Base-by-base conservation (phyloP, 2,888 invertebrate species). In the Parnassius orleans region DNA sequence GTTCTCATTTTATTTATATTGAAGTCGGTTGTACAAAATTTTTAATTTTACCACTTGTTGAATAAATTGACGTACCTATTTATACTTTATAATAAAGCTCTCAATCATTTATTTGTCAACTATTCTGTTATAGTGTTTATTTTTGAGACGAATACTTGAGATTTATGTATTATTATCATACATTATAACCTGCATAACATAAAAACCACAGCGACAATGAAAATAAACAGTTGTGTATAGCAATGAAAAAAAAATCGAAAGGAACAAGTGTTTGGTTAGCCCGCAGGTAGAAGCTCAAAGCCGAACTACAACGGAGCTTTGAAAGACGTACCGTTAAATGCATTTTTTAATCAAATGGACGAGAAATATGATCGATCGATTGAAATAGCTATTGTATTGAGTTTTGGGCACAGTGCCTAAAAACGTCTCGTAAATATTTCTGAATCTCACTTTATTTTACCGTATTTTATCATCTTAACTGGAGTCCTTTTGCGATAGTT, bases 221-320 rank as follows among this genome's bases (percentile, higher is more conserved):
- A 53, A 15, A 41, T 53, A 50, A 54, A 53, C 47, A 43, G 60
- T 55, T 3, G 43, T 52, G 55, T 61, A 42, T 14, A 48, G 48
- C 74, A 79, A 69, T 81, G 83, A 81, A 75, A 71, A 72, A 68
- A 70, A 69, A 80, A 78, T 83, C 78, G 79, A 77, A 72, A 77
- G 72, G 75, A 76, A 81, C 83, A 86, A 87, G 87, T 89, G 88
- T 83, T 81, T 78, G 79, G 77, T 79, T 79, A 74, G 74, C 75
- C 69, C 68, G 70, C 66, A 75, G 80, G 75, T 64, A 64, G 51
- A 57, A 14, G 54, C 14, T 46, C 48, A 52, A 19, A 48, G 15
- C 61, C 64, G 66, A 66, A 63, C 66, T 67, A 62, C 77, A 79
- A 75, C 73, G 77, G 75, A 69, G 74, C 78, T 76, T 86, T 86